Conservation (phyloP, 2,797 vertebrate genomes). For the Microchirus variegatus region DNA sequence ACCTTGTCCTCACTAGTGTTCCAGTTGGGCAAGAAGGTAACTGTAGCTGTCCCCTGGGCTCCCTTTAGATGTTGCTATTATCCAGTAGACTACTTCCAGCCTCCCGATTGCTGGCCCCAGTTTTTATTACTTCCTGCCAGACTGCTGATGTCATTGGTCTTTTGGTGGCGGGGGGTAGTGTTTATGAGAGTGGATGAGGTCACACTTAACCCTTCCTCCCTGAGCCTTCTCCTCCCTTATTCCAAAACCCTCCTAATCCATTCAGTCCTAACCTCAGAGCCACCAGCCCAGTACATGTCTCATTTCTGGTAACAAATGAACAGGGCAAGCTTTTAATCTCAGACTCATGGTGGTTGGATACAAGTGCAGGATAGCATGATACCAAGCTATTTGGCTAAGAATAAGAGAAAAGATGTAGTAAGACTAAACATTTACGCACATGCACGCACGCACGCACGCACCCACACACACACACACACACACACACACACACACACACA, state of each 20-base stretch:
- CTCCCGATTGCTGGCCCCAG: conserved; percentile 49
- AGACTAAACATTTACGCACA: conserved; percentile 44
- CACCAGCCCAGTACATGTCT: conserved; percentile 49
- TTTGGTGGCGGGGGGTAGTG: conserved; percentile 49
- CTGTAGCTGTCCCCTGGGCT: conserved; percentile 31
- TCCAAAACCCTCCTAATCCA: conserved; percentile 35
- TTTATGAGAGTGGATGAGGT: conserved; percentile 68
- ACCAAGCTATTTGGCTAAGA: conserved; percentile 59
- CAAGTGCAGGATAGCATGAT: conserved; percentile 40
- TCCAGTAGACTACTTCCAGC: conserved; percentile 32
- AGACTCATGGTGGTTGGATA: conserved; percentile 42
- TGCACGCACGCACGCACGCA: no score
- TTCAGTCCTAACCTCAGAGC: conserved; percentile 48
- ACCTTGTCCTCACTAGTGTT: conserved; percentile 96
- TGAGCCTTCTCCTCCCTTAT: conserved; percentile 24
- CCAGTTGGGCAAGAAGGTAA: conserved; percentile 98
- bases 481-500: no score
- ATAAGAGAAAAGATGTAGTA: conserved; percentile 31
- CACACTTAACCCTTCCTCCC: conserved; percentile 48
- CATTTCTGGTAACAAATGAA: conserved; percentile 53
- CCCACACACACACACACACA: no score
- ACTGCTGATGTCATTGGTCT: conserved; percentile 72
- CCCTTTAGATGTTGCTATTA: conserved; percentile 39
- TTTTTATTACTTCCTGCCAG: conserved; percentile 75
- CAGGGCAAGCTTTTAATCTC: conserved; percentile 69